Evolutionary conservation across 2,113 vertebrate genomes (phyloP).

Genomic region (Lucifuga dentata): DNA sequence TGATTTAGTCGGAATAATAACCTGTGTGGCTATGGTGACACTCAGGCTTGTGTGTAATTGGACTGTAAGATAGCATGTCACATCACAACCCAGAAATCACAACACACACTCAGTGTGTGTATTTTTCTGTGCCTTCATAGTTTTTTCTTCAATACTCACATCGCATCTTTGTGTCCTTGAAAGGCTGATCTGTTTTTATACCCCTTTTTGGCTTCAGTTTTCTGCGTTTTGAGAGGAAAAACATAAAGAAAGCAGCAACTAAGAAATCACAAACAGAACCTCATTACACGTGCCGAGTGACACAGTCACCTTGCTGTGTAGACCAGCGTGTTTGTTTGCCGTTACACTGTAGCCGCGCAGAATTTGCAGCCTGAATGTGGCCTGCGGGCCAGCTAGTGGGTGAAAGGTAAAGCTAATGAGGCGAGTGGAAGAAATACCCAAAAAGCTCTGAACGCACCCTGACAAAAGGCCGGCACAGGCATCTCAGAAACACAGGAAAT

Average conservation of each 20-base stretch:
- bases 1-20: constrained; percentile 38
- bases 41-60: constrained; percentile 23
- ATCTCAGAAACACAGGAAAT: constrained; percentile 52
- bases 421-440: constrained; percentile 49
- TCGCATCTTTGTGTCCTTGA: constrained; percentile 30
- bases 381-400: constrained; percentile 48
- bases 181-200: neutral
- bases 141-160: constrained; percentile 21
- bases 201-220: neutral
- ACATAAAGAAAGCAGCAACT: constrained; percentile 14
- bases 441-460: constrained; percentile 64
- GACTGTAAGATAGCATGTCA: constrained; percentile 5
- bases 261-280: constrained; percentile 20
- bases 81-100: constrained; percentile 12
- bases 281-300: constrained; percentile 40
- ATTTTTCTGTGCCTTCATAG: neutral
- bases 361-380: constrained; percentile 23
- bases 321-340: constrained; percentile 38
- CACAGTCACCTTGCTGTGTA: constrained; percentile 61
- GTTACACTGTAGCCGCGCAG: neutral
- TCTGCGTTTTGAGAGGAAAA: constrained; percentile 9
- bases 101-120: constrained; percentile 2
- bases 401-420: constrained; percentile 73
- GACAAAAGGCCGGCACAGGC: constrained; percentile 20
- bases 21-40: constrained; percentile 17